Percentiles rank a stretch among this genome's conserved stretches.
Conservation (phyloP, 1,140 invertebrate genomes). For the Octopus sinensis region DNA sequence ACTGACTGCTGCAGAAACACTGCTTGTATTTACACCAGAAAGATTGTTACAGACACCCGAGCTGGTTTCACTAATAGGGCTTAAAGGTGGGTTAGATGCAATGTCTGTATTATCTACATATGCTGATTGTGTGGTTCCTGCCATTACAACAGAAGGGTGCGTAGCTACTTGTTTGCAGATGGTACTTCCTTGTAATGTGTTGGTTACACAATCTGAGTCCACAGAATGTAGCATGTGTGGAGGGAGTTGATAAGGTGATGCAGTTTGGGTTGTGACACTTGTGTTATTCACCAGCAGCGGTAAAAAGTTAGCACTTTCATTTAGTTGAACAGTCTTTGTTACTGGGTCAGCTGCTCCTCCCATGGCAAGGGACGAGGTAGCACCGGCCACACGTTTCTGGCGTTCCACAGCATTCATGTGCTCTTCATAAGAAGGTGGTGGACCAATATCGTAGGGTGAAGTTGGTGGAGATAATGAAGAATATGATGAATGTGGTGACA, state of each 20-base stretch:
- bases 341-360: background rate
- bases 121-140: constrained; percentile 2
- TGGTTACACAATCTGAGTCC: background rate
- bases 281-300: background rate
- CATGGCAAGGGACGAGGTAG: background rate
- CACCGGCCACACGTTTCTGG: constrained; percentile 13
- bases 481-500: constrained; percentile 66
- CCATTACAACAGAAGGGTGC: background rate
- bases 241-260: background rate
- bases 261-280: background rate
- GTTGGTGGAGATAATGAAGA: constrained; percentile 80
- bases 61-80: constrained; percentile 66
- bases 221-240: background rate
- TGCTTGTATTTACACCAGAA: constrained; percentile 52
- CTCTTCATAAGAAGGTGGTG: constrained; percentile 52
- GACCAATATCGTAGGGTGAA: constrained; percentile 64
- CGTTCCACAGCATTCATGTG: constrained; percentile 43
- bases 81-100: constrained; percentile 64
- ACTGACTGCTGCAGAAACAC: constrained; percentile 87
- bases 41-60: constrained; percentile 55
- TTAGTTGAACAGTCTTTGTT: background rate
- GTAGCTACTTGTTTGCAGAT: background rate
- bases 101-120: constrained; percentile 39
- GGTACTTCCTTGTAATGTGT: background rate
- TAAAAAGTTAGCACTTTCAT: background rate